Conservation (phyloP, 2,113 vertebrate species). For the Azemiops feae region DNA sequence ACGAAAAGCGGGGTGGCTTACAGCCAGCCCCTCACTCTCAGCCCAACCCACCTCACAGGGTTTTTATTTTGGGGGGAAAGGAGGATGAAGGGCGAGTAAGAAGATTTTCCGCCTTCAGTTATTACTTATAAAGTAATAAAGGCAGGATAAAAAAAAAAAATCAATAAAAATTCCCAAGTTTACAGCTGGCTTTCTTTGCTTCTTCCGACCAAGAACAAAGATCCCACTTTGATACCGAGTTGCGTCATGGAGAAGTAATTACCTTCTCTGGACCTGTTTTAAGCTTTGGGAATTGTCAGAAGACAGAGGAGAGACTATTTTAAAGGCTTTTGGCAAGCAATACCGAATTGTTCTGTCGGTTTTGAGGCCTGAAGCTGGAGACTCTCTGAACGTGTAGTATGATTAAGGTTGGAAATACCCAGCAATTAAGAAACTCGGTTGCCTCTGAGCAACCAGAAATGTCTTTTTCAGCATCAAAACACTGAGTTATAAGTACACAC, state of each 20-base stretch:
- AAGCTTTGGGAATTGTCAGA: not conserved
- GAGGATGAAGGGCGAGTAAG: no score
- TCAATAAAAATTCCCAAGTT: not conserved
- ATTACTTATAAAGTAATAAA: not conserved
- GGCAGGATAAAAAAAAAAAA: not conserved
- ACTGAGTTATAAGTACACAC: no score
- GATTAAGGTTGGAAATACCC: not conserved
- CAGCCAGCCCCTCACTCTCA: no score
- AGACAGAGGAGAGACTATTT: not conserved
- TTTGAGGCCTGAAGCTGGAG: not conserved
- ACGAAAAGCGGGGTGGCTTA: no score
- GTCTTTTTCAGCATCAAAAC: no score
- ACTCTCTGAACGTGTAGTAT: not conserved
- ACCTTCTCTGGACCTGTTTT: not conserved
- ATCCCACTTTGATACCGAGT: not conserved
- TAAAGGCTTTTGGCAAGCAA: not conserved
- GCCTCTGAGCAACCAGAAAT: not conserved
- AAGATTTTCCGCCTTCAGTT: no score
- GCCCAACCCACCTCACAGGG: no score
- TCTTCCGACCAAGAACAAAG: not conserved
- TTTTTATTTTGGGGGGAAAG: no score
- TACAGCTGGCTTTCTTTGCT: not conserved
- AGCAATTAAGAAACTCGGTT: not conserved
- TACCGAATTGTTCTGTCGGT: not conserved
- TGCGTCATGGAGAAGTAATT: not conserved